Evolutionary conservation across 2,797 vertebrate genomes (phyloP).

Genomic region (Enteromius trimaculatus): DNA sequence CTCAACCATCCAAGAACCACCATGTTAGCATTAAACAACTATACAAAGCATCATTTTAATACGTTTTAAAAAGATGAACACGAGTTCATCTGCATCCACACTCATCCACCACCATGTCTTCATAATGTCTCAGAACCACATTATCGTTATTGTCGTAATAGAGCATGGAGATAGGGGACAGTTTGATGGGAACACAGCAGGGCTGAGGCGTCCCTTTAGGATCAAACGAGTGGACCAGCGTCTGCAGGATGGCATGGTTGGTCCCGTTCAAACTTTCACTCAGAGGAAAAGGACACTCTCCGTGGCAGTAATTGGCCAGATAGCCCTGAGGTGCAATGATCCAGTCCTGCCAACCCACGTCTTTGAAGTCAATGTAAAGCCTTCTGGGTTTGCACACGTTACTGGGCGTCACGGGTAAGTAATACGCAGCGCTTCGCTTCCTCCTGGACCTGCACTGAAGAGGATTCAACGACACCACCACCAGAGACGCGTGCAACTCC

Average conservation of each 20-base stretch:
- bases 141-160: slow-evolving; percentile 95
- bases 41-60: neutral
- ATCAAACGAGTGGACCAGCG: slow-evolving; percentile 87
- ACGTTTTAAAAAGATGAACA: too few relatives aligned
- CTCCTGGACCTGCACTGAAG: slow-evolving; percentile 78
- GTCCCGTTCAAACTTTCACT: slow-evolving; percentile 84
- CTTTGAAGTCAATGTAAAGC: slow-evolving; percentile 91
- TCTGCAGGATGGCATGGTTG: slow-evolving; percentile 94
- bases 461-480: slow-evolving; percentile 84
- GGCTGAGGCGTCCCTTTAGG: slow-evolving; percentile 82
- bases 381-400: slow-evolving; percentile 85
- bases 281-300: slow-evolving; percentile 89
- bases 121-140: slow-evolving; percentile 92
- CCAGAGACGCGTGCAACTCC: slow-evolving; percentile 76
- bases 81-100: slow-evolving; percentile 86
- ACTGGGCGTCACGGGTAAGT: slow-evolving; percentile 66
- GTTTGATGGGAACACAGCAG: slow-evolving; percentile 90
- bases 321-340: slow-evolving; percentile 96
- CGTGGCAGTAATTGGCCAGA: slow-evolving; percentile 93
- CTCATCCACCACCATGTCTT: slow-evolving; percentile 97
- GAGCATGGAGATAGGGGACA: slow-evolving; percentile 94
- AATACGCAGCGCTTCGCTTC: slow-evolving; percentile 65
- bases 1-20: too few relatives aligned
- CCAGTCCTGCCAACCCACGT: slow-evolving; percentile 97
- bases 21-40: neutral